Evolutionary conservation across 1,140 invertebrate genomes (phyloP), one percentile per base, ranked within the genome.

Genomic region (Aphelenchoides besseyi): DNA sequence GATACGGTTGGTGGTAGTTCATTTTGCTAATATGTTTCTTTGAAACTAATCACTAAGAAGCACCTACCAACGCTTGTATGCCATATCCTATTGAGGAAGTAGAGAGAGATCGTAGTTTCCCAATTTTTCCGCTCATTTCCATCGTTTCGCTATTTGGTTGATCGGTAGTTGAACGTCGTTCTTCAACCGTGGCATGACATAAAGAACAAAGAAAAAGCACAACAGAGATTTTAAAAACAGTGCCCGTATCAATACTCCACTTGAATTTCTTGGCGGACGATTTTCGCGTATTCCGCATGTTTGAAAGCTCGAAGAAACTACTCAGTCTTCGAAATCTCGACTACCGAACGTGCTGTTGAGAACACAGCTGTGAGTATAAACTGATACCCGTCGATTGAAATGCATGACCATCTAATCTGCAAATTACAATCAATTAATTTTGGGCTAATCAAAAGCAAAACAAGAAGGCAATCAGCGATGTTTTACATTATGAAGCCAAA

Each of bases 41-140:
- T 5, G n/a, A 41, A n/a, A 41, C 5, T 41, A 2, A 67, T 68
- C 26, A 2, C 8, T 18, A 18, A 33, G 1, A 12, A 8, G 18
- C 62, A 35, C 8, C 35, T 35, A 36, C 2, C n/a, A 70, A 52
- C 1, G 70, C 70, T 33, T 48, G n/a, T 12, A 36, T 52, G 32
- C 69, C 71, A 68, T 69, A 73, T 12, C 52, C 52, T 26, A 35
- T 33, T 16, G 71, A 59, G 28, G 71, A 74, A 54, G n/a, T 37
- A 3, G 71, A 61, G n/a, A 73, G 53, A 26, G 52, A 33, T 37
- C 37, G 54, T 18, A 73, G 23, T 59, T 52, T 57, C 26, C 70
- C 55, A 5, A 74, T 23, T 68, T 64, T 74, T 73, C 55, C 54
- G 33, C 35, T 53, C 5, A 28, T 8, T 5, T 59, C 55, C 5